Evolutionary conservation across 92 coral and sea anemone genomes (phyloP).

Genomic region (Umimayanthus chanpuru): DNA sequence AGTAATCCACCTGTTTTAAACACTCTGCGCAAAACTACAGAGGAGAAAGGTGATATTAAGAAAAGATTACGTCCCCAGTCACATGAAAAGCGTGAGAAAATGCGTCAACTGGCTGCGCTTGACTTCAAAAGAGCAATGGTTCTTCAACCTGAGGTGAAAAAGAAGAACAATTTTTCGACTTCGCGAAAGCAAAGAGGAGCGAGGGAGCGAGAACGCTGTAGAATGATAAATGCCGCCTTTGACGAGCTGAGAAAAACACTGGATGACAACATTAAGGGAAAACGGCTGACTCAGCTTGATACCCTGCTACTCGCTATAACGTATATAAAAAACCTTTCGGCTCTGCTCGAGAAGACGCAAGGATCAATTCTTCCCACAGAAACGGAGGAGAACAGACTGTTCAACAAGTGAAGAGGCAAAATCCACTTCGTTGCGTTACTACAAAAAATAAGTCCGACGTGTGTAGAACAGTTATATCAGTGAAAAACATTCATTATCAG

Average conservation of each 20-base stretch:
- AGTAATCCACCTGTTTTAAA: neutral
- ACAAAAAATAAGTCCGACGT: neutral
- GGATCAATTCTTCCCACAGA: neutral
- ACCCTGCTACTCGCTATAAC: neutral
- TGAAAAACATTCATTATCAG: neutral
- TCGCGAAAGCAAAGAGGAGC: neutral
- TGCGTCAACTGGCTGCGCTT: neutral
- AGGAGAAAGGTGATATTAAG: neutral
- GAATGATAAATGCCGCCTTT: neutral
- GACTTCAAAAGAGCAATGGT: neutral
- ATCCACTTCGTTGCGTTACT: neutral
- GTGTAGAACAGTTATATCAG: neutral
- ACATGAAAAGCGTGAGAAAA: slow-evolving; percentile 3
- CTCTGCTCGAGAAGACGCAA: neutral
- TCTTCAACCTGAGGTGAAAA: neutral
- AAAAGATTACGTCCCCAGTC: slow-evolving; percentile 5
- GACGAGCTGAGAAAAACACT: neutral
- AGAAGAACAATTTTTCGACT: neutral
- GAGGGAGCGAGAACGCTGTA: neutral
- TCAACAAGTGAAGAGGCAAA: neutral
- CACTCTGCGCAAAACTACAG: neutral
- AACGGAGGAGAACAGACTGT: neutral
- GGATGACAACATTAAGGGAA: neutral
- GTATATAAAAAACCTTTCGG: neutral
- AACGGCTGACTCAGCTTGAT: neutral